A percentile compares a stretch with the other conserved stretches of the same genome.
Conservation (phyloP, 2,797 vertebrate species). For the Gobio occitaniae region DNA sequence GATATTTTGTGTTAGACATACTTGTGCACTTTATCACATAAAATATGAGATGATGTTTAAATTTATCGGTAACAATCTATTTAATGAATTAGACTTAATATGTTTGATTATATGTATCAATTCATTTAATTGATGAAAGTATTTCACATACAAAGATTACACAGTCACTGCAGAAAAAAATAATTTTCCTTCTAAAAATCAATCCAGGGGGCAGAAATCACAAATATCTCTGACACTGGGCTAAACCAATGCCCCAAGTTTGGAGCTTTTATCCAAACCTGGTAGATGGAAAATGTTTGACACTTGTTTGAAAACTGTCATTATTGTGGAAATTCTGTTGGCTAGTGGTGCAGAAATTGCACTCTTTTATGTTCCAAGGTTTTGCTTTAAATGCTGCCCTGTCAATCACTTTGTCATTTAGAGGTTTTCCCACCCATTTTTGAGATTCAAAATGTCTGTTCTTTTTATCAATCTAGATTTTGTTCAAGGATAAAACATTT, state of each 20-base stretch:
- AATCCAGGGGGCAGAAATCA: background rate
- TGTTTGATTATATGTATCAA: background rate
- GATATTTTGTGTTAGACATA: background rate
- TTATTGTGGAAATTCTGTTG: background rate
- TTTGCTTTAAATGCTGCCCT: background rate
- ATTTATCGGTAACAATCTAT: background rate
- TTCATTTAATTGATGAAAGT: background rate
- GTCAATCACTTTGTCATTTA: background rate
- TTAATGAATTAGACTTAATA: background rate
- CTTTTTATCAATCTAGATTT: background rate
- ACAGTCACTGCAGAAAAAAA: background rate
- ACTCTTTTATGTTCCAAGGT: background rate
- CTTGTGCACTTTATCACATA: background rate
- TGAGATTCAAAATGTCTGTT: background rate
- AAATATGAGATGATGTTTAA: background rate
- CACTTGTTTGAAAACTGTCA: background rate
- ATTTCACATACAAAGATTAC: background rate
- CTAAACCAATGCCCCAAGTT: background rate
- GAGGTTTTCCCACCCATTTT: background rate
- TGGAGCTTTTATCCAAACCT: background rate
- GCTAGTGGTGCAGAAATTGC: background rate
- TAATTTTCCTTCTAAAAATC: background rate
- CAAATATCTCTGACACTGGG: background rate
- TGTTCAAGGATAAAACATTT: background rate
- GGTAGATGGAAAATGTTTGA: background rate